Evolutionary conservation across 2,797 vertebrate species (phyloP).

Genomic region (Valencia hispanica): DNA sequence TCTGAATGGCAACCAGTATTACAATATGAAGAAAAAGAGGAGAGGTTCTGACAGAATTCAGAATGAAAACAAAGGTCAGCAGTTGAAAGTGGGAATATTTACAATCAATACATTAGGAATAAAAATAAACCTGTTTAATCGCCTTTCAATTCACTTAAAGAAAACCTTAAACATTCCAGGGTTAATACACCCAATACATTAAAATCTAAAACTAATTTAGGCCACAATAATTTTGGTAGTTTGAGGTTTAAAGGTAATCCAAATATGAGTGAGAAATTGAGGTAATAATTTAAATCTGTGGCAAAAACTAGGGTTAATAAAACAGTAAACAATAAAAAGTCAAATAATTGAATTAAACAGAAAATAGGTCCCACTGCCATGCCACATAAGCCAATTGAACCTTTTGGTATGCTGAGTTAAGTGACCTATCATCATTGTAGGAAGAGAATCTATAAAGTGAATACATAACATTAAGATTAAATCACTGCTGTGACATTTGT

Average conservation of each 20-base stretch:
- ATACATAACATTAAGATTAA: background rate
- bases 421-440: background rate
- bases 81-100: background rate
- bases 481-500: background rate
- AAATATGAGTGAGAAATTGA: too few relatives aligned
- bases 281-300: background rate
- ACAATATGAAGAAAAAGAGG: slow-evolving; percentile 4
- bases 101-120: background rate
- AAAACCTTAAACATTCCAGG: background rate
- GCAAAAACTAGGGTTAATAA: background rate
- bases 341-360: background rate
- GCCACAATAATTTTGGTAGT: too few relatives aligned
- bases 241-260: too few relatives aligned
- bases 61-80: background rate
- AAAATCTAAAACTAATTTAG: too few relatives aligned
- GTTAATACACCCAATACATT: too few relatives aligned
- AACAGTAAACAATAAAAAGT: too few relatives aligned
- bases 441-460: background rate
- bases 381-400: background rate
- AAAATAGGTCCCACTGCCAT: background rate
- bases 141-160: background rate
- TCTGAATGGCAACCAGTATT: slow-evolving; percentile 38
- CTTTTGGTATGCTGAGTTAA: background rate
- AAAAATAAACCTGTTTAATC: background rate
- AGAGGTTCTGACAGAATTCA: background rate